phyloP scores from a whole-genome alignment of 2,888 invertebrate genomes.

The Xanthia icteritia region DNA sequence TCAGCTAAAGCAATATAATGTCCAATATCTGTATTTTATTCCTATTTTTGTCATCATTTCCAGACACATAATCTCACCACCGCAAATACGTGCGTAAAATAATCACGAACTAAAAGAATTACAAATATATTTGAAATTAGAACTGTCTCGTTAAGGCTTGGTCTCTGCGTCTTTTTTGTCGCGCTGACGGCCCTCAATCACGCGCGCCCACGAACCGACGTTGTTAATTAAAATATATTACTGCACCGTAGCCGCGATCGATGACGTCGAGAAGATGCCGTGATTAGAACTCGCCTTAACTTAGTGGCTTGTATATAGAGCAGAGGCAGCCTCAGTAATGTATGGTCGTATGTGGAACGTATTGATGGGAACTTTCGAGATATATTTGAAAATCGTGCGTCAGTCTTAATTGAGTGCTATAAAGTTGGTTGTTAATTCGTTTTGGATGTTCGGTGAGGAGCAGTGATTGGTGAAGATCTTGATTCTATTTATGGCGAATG shows the following conservation, averaged over 20 bases:
- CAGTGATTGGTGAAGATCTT: constrained; percentile 50
- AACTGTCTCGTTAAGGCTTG: constrained; percentile 69
- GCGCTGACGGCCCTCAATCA: constrained; percentile 74
- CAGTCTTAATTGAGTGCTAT: constrained; percentile 53
- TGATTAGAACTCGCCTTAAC: constrained; percentile 71
- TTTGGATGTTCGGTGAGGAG: constrained; percentile 41
- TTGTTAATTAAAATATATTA: constrained; percentile 82
- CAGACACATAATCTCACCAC: background rate
- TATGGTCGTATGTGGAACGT: constrained; percentile 52
- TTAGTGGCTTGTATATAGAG: constrained; percentile 59
- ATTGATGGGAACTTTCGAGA: constrained; percentile 58
- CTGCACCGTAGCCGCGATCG: constrained; percentile 68
- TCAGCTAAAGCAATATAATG: background rate
- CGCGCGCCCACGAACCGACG: constrained; percentile 73
- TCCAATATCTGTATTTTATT: background rate
- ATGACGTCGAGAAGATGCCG: constrained; percentile 72
- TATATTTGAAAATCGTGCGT: constrained; percentile 60
- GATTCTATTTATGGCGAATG: constrained; percentile 35
- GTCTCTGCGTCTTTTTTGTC: constrained; percentile 72
- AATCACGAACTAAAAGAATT: constrained; percentile 53
- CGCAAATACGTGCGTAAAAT: constrained; percentile 35
- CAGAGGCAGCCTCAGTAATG: constrained; percentile 51
- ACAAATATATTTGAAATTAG: constrained; percentile 63
- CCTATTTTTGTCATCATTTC: background rate
- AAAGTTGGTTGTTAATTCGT: constrained; percentile 41